These are phyloP conservation scores for Heliconius hortense DNA, from an alignment of 2,888 invertebrate genomes.

Conservation along the genomic window DNA sequence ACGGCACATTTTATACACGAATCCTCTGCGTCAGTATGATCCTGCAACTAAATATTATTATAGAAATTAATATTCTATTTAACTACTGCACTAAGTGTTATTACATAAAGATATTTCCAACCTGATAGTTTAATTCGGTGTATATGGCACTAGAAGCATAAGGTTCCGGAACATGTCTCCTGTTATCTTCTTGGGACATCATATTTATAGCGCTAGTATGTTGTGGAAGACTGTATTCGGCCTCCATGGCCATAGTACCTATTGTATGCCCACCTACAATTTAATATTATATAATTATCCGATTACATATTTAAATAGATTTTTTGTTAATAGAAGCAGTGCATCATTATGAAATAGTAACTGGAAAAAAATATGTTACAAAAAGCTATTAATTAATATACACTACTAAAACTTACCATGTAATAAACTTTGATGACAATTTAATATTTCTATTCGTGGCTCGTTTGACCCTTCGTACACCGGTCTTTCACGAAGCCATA, in stretches of 20 bases:
- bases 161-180: conserved; percentile 82
- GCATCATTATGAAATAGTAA: too few relatives aligned
- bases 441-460: conserved; percentile 74
- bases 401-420: conserved; percentile 57
- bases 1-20: conserved; percentile 80
- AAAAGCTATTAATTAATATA: background rate
- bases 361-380: background rate
- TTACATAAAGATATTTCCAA: conserved; percentile 42
- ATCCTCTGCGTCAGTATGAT: conserved; percentile 78
- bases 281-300: background rate
- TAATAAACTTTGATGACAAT: conserved; percentile 72
- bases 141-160: conserved; percentile 88
- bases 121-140: conserved; percentile 76
- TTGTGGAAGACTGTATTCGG: conserved; percentile 76
- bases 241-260: conserved; percentile 74
- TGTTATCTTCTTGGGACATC: conserved; percentile 65
- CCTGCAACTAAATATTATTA: conserved; percentile 54
- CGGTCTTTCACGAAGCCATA: conserved; percentile 73
- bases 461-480: conserved; percentile 73
- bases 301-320: background rate
- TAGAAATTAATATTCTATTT: background rate
- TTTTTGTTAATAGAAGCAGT: too few relatives aligned
- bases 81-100: background rate
- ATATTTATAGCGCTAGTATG: conserved; percentile 65
- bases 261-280: conserved; percentile 67